Percentiles rank a stretch among this genome's conserved stretches.
phyloP scores from a whole-genome alignment of 2,797 vertebrate genomes.

The Coreius guichenoti region DNA sequence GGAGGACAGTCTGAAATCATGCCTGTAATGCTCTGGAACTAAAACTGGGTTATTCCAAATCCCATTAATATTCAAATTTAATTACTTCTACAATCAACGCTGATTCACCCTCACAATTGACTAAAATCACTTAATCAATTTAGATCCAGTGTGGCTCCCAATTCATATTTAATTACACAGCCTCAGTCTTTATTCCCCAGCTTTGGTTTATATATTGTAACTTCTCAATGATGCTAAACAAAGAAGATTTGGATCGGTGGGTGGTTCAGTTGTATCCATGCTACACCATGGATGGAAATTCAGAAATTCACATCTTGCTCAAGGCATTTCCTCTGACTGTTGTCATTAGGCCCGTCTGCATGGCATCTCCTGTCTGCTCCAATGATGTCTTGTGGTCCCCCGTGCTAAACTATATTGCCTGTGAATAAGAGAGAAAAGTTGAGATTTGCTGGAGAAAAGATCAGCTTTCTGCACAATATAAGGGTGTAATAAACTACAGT shows the following conservation, averaged over 20 bases:
- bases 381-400: neutral
- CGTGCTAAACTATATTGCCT: conserved; percentile 18
- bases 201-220: conserved; percentile 2
- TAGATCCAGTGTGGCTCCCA: conserved; percentile 25
- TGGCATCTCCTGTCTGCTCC: conserved; percentile 9
- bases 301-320: conserved; percentile 21
- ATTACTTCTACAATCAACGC: conserved; percentile 14
- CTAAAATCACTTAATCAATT: conserved; percentile 21
- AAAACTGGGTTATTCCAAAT: neutral
- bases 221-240: conserved; percentile 4
- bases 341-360: neutral
- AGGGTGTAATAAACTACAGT: neutral
- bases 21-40: neutral
- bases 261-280: conserved; percentile 4
- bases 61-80: conserved; percentile 27
- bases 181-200: neutral
- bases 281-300: conserved; percentile 17
- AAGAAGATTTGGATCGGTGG: neutral
- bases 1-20: conserved; percentile 4
- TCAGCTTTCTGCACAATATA: neutral
- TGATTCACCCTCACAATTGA: conserved; percentile 20
- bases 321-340: conserved; percentile 31
- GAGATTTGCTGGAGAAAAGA: neutral
- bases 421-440: conserved; percentile 1
- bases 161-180: conserved; percentile 14